phyloP scores from a whole-genome alignment of 2,888 invertebrate genomes.

The Perithous albicinctus region DNA sequence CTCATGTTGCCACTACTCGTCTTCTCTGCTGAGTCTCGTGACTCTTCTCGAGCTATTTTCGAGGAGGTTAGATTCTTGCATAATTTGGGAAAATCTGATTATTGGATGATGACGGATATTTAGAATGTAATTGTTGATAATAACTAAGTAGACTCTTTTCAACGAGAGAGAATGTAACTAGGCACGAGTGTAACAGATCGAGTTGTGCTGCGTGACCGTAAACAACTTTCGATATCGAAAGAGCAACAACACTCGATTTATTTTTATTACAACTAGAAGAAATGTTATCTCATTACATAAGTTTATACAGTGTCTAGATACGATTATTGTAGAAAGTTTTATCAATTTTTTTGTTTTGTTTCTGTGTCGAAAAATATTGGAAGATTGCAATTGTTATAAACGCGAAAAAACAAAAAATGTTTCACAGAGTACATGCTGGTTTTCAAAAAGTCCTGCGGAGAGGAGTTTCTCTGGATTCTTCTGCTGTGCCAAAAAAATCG shows the following conservation, averaged over 20 bases:
- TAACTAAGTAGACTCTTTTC: conserved; percentile 17
- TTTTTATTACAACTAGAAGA: neutral
- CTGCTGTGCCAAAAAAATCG: conserved; percentile 48
- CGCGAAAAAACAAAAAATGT: conserved; percentile 58
- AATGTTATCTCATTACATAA: conserved; percentile 37
- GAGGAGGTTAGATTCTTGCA: conserved; percentile 25
- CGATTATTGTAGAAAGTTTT: neutral
- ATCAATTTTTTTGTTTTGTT: neutral
- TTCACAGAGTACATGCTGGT: conserved; percentile 25
- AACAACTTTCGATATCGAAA: conserved; percentile 9
- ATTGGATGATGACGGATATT: conserved; percentile 43
- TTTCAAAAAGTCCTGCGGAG: conserved; percentile 43
- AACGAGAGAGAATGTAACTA: conserved; percentile 20
- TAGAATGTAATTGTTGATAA: conserved; percentile 45
- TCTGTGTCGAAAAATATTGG: neutral
- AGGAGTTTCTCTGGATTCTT: conserved; percentile 44
- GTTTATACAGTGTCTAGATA: conserved; percentile 9
- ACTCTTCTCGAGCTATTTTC: neutral
- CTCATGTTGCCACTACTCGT: no score
- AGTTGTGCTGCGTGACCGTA: neutral
- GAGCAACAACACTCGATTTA: neutral
- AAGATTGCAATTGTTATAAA: conserved; percentile 31
- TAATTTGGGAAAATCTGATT: conserved; percentile 35
- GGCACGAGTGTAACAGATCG: neutral
- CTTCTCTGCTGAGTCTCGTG: no score